phyloP scores from a whole-genome alignment of 1,140 invertebrate species.

The Ostrea edulis region DNA sequence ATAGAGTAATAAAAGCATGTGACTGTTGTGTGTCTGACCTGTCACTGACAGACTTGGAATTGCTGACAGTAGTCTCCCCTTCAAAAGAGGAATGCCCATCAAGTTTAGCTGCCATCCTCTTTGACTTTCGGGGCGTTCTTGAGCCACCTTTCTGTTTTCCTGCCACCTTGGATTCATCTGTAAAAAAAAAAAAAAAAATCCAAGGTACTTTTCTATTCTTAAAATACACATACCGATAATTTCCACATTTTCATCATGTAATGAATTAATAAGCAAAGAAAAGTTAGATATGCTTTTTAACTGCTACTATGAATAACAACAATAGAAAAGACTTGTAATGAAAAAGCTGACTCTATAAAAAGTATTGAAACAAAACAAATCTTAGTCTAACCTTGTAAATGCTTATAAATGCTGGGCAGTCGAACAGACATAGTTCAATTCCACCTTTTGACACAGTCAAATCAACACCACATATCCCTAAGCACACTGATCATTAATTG shows the following conservation, averaged over 20 bases:
- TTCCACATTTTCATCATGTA: no score
- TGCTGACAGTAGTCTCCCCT: conserved; percentile 47
- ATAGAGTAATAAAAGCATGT: no score
- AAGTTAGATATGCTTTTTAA: no score
- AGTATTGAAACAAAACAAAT: neutral
- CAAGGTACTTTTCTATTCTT: neutral
- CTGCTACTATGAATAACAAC: no score
- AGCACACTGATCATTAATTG: no score
- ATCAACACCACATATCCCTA: neutral
- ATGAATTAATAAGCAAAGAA: no score
- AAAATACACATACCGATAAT: neutral
- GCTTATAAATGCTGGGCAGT: conserved; percentile 1
- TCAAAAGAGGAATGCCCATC: conserved; percentile 64
- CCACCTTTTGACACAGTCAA: neutral
- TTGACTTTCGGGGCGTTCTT: conserved; percentile 66
- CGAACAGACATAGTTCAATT: neutral
- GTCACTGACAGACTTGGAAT: conserved; percentile 61
- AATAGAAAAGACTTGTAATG: no score
- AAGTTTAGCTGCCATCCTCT: conserved; percentile 66
- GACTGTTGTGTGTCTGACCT: conserved; percentile 50
- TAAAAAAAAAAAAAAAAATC: conserved; percentile 31
- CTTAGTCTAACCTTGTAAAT: conserved; percentile 10
- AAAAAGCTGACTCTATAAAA: no score
- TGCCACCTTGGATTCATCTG: conserved; percentile 64
- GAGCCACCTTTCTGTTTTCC: conserved; percentile 54